A percentile compares a stretch with the other conserved stretches of the same genome.
Conservation (phyloP, 1,140 invertebrate species). For the Caligus rogercresseyi region DNA sequence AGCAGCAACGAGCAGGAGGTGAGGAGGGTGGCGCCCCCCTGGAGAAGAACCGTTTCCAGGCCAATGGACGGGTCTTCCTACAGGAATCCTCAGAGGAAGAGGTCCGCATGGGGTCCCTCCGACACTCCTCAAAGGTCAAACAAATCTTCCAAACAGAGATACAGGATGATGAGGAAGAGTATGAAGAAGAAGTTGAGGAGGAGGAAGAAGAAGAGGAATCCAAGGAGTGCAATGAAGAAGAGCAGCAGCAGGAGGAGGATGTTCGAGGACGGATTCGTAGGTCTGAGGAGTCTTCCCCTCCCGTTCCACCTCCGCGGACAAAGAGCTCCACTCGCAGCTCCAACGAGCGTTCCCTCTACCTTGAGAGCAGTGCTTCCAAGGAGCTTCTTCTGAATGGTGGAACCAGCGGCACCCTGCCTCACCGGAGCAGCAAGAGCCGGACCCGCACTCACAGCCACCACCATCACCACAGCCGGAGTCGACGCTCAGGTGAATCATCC, state of each 20-base stretch:
- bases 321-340: slow-evolving; percentile 17
- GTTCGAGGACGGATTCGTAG: not conserved
- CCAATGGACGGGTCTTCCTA: not conserved
- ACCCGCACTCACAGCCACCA: not conserved
- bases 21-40: too few relatives aligned
- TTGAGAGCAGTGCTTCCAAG: not conserved
- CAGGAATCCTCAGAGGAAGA: not conserved
- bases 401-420: not conserved
- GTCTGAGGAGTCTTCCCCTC: not conserved
- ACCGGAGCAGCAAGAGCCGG: not conserved
- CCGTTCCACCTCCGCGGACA: slow-evolving; percentile 15
- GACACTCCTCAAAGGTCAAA: not conserved
- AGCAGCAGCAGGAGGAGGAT: not conserved
- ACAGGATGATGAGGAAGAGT: not conserved
- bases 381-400: not conserved
- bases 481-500: not conserved
- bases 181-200: not conserved
- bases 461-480: not conserved
- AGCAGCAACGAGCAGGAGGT: too few relatives aligned
- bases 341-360: not conserved
- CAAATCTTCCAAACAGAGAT: not conserved
- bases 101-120: not conserved
- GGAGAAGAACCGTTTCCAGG: too few relatives aligned
- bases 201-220: not conserved
- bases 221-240: slow-evolving; percentile 2